Conservation (phyloP, 2,888 invertebrate genomes). For the Mythimna vitellina region DNA sequence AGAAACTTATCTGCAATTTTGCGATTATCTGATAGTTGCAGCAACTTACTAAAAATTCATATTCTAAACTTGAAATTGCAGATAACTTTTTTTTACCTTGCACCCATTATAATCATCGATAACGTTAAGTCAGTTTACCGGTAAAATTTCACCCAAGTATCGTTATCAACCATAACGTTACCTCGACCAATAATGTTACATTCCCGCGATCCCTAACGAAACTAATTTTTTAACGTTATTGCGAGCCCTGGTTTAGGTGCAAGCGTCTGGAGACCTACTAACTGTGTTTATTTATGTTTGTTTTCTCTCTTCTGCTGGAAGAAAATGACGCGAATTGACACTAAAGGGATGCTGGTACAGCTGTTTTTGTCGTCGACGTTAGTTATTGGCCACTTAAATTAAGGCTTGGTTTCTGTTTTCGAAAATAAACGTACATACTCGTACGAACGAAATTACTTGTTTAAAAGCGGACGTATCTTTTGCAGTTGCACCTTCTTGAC, state of each 20-base stretch:
- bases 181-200: too few relatives aligned
- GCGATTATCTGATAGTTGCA: too few relatives aligned
- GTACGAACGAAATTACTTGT: neutral
- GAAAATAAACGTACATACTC: neutral
- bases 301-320: constrained; percentile 13
- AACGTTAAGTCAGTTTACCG: too few relatives aligned
- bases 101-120: too few relatives aligned
- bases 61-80: too few relatives aligned
- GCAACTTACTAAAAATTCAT: too few relatives aligned
- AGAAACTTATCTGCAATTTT: too few relatives aligned
- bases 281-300: constrained; percentile 30
- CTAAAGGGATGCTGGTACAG: constrained; percentile 15
- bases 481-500: neutral
- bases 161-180: too few relatives aligned
- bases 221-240: too few relatives aligned
- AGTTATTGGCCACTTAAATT: constrained; percentile 16
- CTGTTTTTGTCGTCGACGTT: constrained; percentile 1
- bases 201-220: too few relatives aligned
- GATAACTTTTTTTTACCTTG: too few relatives aligned
- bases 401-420: neutral
- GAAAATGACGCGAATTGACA: constrained; percentile 17
- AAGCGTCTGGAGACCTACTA: constrained; percentile 13
- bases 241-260: neutral
- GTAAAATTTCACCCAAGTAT: too few relatives aligned
- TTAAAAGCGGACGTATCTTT: neutral